Evolutionary conservation across 1,140 invertebrate species (phyloP).

Genomic region (Cylas formicarius): DNA sequence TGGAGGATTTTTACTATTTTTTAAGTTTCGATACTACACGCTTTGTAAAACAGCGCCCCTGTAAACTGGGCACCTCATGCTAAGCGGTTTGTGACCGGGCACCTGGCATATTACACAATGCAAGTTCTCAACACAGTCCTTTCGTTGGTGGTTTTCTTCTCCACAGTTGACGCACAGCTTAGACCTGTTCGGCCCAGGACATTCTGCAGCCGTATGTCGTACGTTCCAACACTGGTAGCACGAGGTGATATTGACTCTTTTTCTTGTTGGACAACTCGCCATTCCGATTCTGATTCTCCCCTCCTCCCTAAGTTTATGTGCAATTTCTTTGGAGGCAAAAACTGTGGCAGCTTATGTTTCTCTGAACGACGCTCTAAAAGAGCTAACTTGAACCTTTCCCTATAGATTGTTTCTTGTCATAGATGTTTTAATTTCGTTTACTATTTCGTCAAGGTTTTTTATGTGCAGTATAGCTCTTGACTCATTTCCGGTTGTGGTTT

Average conservation of each 20-base stretch:
- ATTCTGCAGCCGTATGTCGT: constrained; percentile 9
- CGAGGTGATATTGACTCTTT: too few species aligned
- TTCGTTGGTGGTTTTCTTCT: constrained; percentile 4
- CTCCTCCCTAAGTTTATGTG: neutral
- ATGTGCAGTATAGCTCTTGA: too few species aligned
- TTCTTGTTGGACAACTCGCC: too few species aligned
- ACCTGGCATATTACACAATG: constrained; percentile 1
- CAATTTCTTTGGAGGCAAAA: neutral
- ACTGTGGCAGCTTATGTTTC: constrained; percentile 10
- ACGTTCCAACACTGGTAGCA: constrained; percentile 16
- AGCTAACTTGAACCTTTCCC: too few species aligned
- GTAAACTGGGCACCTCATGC: neutral
- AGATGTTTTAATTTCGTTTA: too few species aligned
- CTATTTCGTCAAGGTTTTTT: too few species aligned
- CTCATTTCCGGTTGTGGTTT: too few species aligned
- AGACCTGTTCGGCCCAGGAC: constrained; percentile 15
- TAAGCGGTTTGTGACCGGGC: neutral
- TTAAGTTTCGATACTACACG: too few species aligned
- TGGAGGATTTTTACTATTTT: too few species aligned
- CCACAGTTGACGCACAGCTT: constrained; percentile 12
- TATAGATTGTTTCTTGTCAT: too few species aligned
- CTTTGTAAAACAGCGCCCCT: neutral
- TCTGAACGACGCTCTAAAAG: too few species aligned
- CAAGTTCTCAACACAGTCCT: constrained; percentile 3
- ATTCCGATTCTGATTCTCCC: constrained; percentile 14